Evolutionary conservation across 2,888 invertebrate genomes (phyloP).

Genomic region (Xestia xanthographa): DNA sequence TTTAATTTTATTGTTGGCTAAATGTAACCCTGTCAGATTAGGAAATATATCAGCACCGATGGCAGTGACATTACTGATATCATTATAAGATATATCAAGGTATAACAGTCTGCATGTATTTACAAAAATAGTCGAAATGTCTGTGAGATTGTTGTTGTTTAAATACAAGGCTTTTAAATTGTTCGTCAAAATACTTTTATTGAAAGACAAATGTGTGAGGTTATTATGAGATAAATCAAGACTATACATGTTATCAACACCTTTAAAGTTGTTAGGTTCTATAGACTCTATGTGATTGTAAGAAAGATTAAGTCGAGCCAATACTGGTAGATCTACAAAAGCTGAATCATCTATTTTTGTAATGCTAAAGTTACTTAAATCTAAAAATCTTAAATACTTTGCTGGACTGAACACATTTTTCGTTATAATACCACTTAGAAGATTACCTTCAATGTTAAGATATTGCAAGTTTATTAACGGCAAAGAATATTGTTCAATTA

Average conservation of each 20-base stretch:
- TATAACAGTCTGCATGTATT: constrained; percentile 72
- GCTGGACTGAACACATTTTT: constrained; percentile 80
- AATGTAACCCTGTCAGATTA: constrained; percentile 75
- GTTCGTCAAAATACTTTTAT: constrained; percentile 67
- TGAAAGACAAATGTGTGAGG: constrained; percentile 71
- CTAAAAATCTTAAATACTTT: constrained; percentile 78
- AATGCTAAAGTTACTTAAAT: constrained; percentile 79
- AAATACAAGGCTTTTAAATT: constrained; percentile 80
- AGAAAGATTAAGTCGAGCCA: constrained; percentile 81
- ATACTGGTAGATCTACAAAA: constrained; percentile 78
- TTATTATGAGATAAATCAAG: constrained; percentile 82
- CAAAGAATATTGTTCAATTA: constrained; percentile 76
- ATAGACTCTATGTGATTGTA: constrained; percentile 78
- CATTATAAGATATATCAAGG: constrained; percentile 79
- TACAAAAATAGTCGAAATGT: constrained; percentile 70
- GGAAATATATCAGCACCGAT: constrained; percentile 68
- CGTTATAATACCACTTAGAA: constrained; percentile 73
- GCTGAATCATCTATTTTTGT: constrained; percentile 76
- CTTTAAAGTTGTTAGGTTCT: constrained; percentile 76
- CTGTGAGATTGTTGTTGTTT: constrained; percentile 77
- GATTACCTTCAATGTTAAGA: constrained; percentile 77
- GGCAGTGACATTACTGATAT: constrained; percentile 69
- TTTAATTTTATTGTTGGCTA: constrained; percentile 78
- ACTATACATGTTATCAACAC: constrained; percentile 79
- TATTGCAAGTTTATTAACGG: constrained; percentile 81